These are phyloP conservation scores for Gymnarchus niloticus DNA, from an alignment of 2,113 vertebrate genomes.

Conservation along the genomic window DNA sequence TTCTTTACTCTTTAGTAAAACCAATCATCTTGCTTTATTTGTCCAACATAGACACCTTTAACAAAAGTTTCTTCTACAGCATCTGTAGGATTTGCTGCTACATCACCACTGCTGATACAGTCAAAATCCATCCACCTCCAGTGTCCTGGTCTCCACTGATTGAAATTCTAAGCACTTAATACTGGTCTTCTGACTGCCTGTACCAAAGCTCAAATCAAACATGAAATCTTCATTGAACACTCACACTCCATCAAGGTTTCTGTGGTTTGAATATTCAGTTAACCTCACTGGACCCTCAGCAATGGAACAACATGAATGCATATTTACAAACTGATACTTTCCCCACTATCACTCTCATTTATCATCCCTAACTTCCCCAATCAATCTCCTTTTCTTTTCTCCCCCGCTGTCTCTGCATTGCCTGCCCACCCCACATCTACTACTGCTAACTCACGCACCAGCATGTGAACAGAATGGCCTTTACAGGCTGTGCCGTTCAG, in stretches of 20 bases:
- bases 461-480: slow-evolving; percentile 43
- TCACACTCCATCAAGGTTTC: too few relatives aligned
- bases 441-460: slow-evolving; percentile 34
- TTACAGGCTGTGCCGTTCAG: slow-evolving; percentile 36
- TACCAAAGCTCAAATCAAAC: neutral
- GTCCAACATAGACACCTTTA: too few relatives aligned
- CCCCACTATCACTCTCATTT: neutral
- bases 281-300: too few relatives aligned
- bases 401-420: neutral
- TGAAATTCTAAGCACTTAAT: neutral
- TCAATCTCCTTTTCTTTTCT: neutral
- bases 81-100: neutral
- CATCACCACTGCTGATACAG: neutral
- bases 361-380: neutral
- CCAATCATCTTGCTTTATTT: neutral
- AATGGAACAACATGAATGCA: neutral
- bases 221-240: neutral
- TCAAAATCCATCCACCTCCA: neutral
- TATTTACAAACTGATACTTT: neutral
- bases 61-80: neutral
- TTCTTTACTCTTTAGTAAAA: too few relatives aligned
- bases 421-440: neutral
- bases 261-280: neutral
- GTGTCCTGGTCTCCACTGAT: neutral
- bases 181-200: neutral